Evolutionary conservation across 2,797 vertebrate species (phyloP), one percentile per base, ranked within the genome.

Genomic region (Lepidocolaptes lacrymiger): DNA sequence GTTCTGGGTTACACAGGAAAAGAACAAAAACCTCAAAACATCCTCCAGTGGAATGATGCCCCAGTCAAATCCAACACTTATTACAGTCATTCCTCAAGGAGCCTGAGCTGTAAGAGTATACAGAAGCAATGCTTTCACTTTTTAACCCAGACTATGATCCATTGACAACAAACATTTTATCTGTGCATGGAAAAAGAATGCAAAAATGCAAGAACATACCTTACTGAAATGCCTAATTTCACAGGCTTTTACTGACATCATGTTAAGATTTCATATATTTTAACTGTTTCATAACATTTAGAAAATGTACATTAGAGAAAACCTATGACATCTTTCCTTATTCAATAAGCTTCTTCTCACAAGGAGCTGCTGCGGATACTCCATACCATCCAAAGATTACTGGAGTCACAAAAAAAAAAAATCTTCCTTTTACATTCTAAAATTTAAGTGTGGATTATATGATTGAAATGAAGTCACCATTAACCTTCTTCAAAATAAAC

Each of bases 71-170:
- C 9, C 27, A 92, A 69, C 4, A 37, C 13, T 71, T 59, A 49
- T 3, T 56, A 52, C 1, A 62, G 30, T 55, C 21, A 69, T 34
- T 82, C 63, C 28, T 73, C 39, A 74, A 85, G 44, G 3, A 79
- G 27, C 4, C n/a, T 39, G 11, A 92, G 8, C 7, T 55, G 54
- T 18, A 54, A 1, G 2, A 81, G 15, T 6, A 43, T 8, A 85
- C 11, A 91, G 51, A 89, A 91, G 39, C 39, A 94, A 75, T 22
- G 22, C 12, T 64, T 85, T 64, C 18, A n/a, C 19, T 67, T 93
- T 74, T 82, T 58, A 85, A 69, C 9, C 12, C 36, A 85, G 36
- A 48, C 8, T 36, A 59, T 27, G 5, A 79, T 21, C 26, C 48
- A 21, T 51, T 58, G 36, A 55, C 22, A 79, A 52, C 5, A n/a